Percentiles rank a stretch among this genome's conserved stretches.
These are phyloP conservation scores for Parasteatoda lunata DNA, from an alignment of 2,888 invertebrate genomes.

Conservation along the genomic window DNA sequence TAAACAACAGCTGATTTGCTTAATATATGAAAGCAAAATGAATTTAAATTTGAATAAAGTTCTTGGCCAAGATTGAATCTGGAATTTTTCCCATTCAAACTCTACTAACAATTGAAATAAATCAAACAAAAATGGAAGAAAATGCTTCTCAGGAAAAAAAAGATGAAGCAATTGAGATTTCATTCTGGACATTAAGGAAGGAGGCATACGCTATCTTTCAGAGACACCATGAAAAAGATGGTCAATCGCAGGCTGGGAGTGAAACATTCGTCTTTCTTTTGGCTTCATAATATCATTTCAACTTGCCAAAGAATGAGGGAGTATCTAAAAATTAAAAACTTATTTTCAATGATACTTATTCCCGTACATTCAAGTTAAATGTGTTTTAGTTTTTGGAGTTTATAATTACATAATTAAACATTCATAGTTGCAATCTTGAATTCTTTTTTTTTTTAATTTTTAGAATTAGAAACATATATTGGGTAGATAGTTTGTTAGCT, in stretches of 20 bases:
- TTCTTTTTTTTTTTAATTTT: neutral
- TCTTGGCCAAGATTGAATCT: neutral
- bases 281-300: slow-evolving; percentile 16
- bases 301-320: neutral
- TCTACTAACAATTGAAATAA: neutral
- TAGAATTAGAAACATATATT: neutral
- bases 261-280: slow-evolving; percentile 12
- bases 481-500: neutral
- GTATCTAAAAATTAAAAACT: slow-evolving; percentile 1
- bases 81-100: neutral
- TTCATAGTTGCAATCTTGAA: neutral
- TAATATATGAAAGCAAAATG: no score
- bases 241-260: slow-evolving; percentile 28
- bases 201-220: slow-evolving; percentile 33
- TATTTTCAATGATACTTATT: neutral
- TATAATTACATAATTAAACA: neutral
- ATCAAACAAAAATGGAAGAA: neutral
- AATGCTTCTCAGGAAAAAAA: neutral
- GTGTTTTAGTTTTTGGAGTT: neutral
- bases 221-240: slow-evolving; percentile 20
- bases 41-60: no score
- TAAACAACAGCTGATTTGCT: no score
- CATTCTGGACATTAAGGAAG: slow-evolving; percentile 17
- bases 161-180: slow-evolving; percentile 27
- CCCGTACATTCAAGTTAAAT: neutral